Percentiles rank a stretch among this genome's conserved stretches.
These are phyloP conservation scores for Xylocampa areola DNA, from an alignment of 2,888 invertebrate genomes.

Conservation along the genomic window DNA sequence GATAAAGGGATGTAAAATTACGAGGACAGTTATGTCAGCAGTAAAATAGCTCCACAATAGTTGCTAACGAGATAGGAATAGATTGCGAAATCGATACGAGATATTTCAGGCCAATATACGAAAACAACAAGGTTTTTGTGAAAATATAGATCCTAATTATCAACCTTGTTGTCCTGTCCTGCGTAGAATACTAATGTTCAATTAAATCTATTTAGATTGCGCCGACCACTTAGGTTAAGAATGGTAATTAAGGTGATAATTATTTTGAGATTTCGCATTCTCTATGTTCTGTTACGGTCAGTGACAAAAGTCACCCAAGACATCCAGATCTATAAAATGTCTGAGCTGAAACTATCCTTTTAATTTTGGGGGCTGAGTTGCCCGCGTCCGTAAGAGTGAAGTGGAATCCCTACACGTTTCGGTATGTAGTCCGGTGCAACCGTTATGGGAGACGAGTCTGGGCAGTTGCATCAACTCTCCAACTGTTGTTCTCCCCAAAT, in stretches of 20 bases:
- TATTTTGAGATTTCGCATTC: no score
- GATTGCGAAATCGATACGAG: conserved; percentile 33
- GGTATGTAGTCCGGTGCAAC: no score
- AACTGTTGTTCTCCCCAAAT: no score
- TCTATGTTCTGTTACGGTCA: no score
- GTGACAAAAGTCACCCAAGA: no score
- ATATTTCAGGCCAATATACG: conserved; percentile 47
- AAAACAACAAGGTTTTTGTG: conserved; percentile 38
- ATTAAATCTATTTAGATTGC: conserved; percentile 24
- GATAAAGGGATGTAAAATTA: conserved; percentile 87
- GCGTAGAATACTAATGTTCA: conserved; percentile 46
- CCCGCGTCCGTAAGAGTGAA: no score
- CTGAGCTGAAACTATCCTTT: no score
- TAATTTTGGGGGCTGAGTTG: no score
- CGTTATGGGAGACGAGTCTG: no score
- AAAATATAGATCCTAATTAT: conserved; percentile 43
- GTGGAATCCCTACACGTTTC: no score
- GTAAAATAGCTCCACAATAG: conserved; percentile 74
- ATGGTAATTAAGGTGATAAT: conserved; percentile 26
- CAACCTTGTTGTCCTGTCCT: conserved; percentile 38
- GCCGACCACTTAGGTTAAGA: conserved; percentile 24
- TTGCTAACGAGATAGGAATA: conserved; percentile 65
- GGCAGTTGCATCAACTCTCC: no score
- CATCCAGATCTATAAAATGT: no score
- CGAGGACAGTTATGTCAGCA: conserved; percentile 78